phyloP scores from a whole-genome alignment of 2,888 invertebrate genomes.

The Corbicula japonica region DNA sequence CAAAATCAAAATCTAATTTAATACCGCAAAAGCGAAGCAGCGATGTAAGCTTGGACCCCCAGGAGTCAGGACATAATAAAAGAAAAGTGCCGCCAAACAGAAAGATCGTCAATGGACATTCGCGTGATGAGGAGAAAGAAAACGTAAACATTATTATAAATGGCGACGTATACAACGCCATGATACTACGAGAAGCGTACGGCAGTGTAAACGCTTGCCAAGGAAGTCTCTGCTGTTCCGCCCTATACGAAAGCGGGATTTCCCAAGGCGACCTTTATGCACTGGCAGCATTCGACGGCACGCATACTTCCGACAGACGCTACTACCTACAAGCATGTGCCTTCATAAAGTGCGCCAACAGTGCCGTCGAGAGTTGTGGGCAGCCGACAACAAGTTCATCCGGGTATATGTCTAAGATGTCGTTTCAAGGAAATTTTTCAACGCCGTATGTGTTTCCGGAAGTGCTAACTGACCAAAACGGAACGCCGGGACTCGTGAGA shows the following conservation, averaged over 20 bases:
- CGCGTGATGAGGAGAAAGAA: not conserved
- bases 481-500: slow-evolving; percentile 30
- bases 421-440: slow-evolving; percentile 57
- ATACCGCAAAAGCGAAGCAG: not conserved
- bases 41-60: not conserved
- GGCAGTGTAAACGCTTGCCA: slow-evolving; percentile 40
- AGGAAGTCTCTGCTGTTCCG: slow-evolving; percentile 48
- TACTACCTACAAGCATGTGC: slow-evolving; percentile 57
- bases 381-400: slow-evolving; percentile 33
- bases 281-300: slow-evolving; percentile 57
- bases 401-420: slow-evolving; percentile 58
- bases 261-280: slow-evolving; percentile 33
- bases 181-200: slow-evolving; percentile 13
- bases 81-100: not conserved
- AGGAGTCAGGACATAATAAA: not conserved
- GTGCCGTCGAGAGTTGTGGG: slow-evolving; percentile 48
- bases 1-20: not conserved
- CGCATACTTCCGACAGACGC: slow-evolving; percentile 28
- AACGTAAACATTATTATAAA: slow-evolving; percentile 40
- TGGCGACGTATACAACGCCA: slow-evolving; percentile 40
- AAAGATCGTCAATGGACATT: not conserved
- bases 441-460: slow-evolving; percentile 49
- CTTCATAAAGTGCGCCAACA: slow-evolving; percentile 53
- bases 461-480: slow-evolving; percentile 40
- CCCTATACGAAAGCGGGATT: slow-evolving; percentile 36